Conservation (phyloP, 2,113 vertebrate genomes). For the Microcebus tavaratra region DNA sequence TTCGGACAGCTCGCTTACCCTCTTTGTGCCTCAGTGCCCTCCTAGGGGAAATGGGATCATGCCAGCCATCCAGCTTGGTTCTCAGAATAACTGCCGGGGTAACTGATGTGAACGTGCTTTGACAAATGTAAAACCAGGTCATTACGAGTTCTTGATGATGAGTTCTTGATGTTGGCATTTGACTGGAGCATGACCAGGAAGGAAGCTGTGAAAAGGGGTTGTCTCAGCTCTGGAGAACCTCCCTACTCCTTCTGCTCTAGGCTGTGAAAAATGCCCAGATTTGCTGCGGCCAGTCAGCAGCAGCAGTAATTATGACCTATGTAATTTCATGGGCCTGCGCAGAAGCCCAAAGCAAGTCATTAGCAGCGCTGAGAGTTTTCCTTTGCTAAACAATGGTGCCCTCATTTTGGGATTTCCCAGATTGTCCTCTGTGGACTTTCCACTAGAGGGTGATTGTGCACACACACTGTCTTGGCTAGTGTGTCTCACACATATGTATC, state of each 20-base stretch:
- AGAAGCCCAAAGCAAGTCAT: constrained; percentile 46
- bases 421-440: constrained; percentile 81
- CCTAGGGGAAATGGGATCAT: neutral
- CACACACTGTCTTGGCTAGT: constrained; percentile 79
- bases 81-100: neutral
- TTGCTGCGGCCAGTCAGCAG: constrained; percentile 38
- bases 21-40: neutral
- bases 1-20: neutral
- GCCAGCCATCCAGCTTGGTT: neutral
- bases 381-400: constrained; percentile 80
- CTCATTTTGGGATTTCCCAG: constrained; percentile 80
- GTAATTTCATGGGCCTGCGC: neutral
- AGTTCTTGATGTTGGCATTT: neutral
- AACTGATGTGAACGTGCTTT: neutral
- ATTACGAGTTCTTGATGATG: neutral
- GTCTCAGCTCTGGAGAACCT: neutral
- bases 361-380: constrained; percentile 63
- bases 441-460: constrained; percentile 61
- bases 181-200: neutral
- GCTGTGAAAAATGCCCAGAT: neutral
- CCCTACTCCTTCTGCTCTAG: neutral
- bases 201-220: neutral
- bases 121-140: neutral
- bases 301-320: constrained; percentile 48
- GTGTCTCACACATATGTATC: constrained; percentile 88